Evolutionary conservation across 2,113 vertebrate genomes (phyloP).

Genomic region (Trichechus manatus): DNA sequence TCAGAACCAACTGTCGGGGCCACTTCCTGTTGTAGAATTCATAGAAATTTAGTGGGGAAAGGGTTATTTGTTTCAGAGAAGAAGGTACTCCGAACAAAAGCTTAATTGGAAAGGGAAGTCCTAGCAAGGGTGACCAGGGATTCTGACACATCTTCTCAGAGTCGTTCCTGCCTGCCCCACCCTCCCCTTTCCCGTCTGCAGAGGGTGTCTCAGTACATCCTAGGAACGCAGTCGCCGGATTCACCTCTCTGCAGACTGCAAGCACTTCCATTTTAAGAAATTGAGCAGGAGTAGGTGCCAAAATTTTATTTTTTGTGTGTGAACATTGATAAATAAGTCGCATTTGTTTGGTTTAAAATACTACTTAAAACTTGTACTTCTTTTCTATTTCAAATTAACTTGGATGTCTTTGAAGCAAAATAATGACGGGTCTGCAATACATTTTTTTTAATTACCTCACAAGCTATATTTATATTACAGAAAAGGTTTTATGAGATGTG

Average conservation of each 20-base stretch:
- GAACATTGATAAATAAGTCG: neutral
- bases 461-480: neutral
- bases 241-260: rapidly evolving
- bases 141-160: rapidly evolving
- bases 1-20: neutral
- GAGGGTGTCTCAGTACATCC: rapidly evolving
- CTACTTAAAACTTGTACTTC: neutral
- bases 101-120: rapidly evolving
- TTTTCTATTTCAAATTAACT: neutral
- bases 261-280: neutral
- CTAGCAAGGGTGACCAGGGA: rapidly evolving
- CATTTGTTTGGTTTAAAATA: neutral
- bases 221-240: rapidly evolving
- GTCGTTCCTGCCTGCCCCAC: rapidly evolving
- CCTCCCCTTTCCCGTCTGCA: neutral
- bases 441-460: neutral
- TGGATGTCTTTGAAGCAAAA: neutral
- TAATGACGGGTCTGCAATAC: neutral
- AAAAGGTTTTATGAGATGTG: neutral
- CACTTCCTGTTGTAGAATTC: neutral
- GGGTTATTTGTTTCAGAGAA: neutral
- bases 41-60: neutral
- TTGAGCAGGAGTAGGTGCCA: neutral
- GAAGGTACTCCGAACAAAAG: neutral
- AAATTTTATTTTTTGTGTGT: neutral